Evolutionary conservation across 2,888 invertebrate species (phyloP).

Genomic region (Gortyna flavago): DNA sequence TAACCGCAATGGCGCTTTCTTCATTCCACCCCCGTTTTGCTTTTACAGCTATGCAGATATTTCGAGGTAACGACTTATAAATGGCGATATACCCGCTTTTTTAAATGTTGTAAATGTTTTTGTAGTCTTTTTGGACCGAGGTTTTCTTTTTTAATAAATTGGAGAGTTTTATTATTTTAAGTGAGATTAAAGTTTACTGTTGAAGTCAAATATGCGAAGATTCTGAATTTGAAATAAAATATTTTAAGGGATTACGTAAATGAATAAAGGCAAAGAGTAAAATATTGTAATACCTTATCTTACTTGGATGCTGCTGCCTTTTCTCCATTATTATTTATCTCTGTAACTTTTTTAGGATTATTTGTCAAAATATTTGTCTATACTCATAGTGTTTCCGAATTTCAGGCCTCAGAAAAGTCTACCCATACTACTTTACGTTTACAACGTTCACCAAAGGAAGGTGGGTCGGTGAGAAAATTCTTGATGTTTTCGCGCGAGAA

Average conservation of each 20-base stretch:
- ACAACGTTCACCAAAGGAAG: slow-evolving; percentile 98
- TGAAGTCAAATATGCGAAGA: background rate
- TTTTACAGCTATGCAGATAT: slow-evolving; percentile 70
- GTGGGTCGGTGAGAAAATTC: slow-evolving; percentile 98
- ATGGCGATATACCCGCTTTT: slow-evolving; percentile 44
- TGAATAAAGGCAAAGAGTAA: background rate
- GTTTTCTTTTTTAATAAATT: slow-evolving; percentile 29
- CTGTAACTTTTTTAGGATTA: background rate
- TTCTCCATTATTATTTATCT: background rate
- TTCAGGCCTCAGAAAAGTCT: slow-evolving; percentile 97
- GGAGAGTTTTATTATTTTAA: slow-evolving; percentile 27
- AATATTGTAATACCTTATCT: no score
- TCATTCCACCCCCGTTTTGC: slow-evolving; percentile 63
- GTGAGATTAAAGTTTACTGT: slow-evolving; percentile 11
- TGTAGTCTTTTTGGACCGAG: slow-evolving; percentile 9
- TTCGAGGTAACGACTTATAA: slow-evolving; percentile 62
- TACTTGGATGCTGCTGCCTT: background rate
- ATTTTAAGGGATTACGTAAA: background rate
- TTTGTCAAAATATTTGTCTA: background rate
- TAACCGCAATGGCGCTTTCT: slow-evolving; percentile 83
- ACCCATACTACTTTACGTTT: slow-evolving; percentile 99
- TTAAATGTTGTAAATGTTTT: slow-evolving; percentile 36
- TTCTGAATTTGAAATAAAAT: slow-evolving; percentile 5
- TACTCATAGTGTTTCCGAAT: slow-evolving; percentile 48
- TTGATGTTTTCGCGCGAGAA: slow-evolving; percentile 97